phyloP scores from a whole-genome alignment of 2,797 vertebrate genomes.

The Kryptolebias ocellatus region DNA sequence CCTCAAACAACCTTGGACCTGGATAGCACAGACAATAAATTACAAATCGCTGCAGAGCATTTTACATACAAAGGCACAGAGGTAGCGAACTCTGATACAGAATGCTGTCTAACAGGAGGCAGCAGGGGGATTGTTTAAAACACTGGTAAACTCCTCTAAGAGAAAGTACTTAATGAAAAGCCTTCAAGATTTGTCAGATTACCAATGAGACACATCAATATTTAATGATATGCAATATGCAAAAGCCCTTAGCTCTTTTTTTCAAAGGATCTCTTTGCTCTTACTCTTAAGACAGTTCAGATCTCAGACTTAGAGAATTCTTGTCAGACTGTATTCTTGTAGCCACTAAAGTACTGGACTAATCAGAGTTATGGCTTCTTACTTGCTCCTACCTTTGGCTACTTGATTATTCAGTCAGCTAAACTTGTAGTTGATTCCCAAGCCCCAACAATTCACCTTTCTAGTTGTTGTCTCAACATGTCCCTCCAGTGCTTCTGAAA shows the following conservation, averaged over 20 bases:
- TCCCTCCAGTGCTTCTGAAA: not conserved
- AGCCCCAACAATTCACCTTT: conserved; percentile 13
- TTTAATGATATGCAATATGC: conserved; percentile 40
- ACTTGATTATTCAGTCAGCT: conserved; percentile 4
- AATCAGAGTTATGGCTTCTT: not conserved
- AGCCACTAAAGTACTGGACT: not conserved
- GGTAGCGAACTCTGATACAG: not conserved
- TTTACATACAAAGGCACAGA: conserved; percentile 8
- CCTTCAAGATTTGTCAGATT: conserved; percentile 51
- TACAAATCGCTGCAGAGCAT: conserved; percentile 11
- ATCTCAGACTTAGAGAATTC: conserved; percentile 5
- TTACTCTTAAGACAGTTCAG: conserved; percentile 25
- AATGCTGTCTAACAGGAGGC: not conserved
- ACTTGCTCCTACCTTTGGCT: not conserved
- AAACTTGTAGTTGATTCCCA: conserved; percentile 25
- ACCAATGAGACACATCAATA: conserved; percentile 42
- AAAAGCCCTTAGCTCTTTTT: conserved; percentile 27
- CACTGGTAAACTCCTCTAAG: conserved; percentile 25
- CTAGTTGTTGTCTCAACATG: conserved; percentile 13
- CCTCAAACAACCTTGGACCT: conserved; percentile 8
- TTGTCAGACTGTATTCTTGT: conserved; percentile 12
- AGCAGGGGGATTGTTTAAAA: conserved; percentile 9
- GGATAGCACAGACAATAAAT: conserved; percentile 7
- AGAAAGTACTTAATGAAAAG: conserved; percentile 49
- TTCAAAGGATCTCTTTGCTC: conserved; percentile 26